These are phyloP conservation scores for Bellardia bayeri DNA, from an alignment of 2,888 invertebrate genomes.

Conservation along the genomic window DNA sequence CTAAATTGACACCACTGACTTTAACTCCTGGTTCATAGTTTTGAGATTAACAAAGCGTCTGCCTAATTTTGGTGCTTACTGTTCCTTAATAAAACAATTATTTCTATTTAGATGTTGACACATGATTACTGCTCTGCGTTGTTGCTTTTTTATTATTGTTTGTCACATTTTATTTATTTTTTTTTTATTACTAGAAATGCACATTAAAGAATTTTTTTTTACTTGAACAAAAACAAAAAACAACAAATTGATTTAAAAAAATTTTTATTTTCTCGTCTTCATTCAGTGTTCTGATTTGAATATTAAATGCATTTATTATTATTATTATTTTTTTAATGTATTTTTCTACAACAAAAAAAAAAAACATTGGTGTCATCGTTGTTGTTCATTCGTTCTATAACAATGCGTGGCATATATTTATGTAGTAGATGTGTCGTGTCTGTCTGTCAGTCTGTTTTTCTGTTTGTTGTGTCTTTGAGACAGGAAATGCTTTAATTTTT, in stretches of 20 bases:
- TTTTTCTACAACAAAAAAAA: not conserved
- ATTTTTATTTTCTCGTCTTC: constrained; percentile 30
- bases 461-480: constrained; percentile 38
- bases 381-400: constrained; percentile 26
- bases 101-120: constrained; percentile 60
- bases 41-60: not conserved
- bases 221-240: constrained; percentile 16
- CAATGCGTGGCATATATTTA: constrained; percentile 62
- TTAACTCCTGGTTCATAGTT: no score
- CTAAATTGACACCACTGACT: no score
- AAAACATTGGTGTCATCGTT: constrained; percentile 3
- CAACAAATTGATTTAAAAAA: constrained; percentile 49
- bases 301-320: constrained; percentile 66
- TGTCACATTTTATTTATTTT: constrained; percentile 14
- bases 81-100: constrained; percentile 31
- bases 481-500: constrained; percentile 72
- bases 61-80: not conserved
- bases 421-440: not conserved
- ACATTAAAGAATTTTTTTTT: constrained; percentile 43
- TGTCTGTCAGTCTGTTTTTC: not conserved
- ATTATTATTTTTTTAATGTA: constrained; percentile 34
- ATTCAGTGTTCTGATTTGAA: constrained; percentile 55
- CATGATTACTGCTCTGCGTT: constrained; percentile 48
- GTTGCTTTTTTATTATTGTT: constrained; percentile 20
- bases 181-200: constrained; percentile 12